Conservation (phyloP, 1,140 invertebrate genomes). For the Magallana angulata region DNA sequence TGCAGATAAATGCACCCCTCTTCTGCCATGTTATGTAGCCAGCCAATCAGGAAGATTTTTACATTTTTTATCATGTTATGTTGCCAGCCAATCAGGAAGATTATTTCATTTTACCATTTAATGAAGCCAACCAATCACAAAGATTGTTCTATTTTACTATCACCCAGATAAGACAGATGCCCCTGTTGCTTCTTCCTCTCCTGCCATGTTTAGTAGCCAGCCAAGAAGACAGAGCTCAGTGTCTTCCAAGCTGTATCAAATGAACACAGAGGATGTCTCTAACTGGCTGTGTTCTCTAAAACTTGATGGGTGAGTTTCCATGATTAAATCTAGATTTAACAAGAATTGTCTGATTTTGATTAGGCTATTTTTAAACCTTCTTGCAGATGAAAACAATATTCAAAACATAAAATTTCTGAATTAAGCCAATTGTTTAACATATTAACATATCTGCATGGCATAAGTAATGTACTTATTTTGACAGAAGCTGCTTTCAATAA, state of each 20-base stretch:
- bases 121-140: background rate
- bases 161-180: conserved; percentile 57
- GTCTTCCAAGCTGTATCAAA: conserved; percentile 45
- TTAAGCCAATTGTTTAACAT: too few species aligned
- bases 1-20: background rate
- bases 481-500: too few species aligned
- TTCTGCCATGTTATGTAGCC: background rate
- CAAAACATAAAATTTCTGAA: too few species aligned
- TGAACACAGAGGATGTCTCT: conserved; percentile 62
- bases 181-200: conserved; percentile 37
- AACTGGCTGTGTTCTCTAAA: conserved; percentile 59
- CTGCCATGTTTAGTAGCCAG: conserved; percentile 18
- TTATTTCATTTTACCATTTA: background rate
- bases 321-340: too few species aligned
- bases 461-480: too few species aligned
- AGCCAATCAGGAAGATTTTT: background rate
- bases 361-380: too few species aligned
- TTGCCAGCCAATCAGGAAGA: background rate
- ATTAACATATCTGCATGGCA: too few species aligned
- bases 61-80: background rate
- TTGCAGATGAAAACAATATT: too few species aligned
- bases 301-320: conserved; percentile 58
- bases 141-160: background rate
- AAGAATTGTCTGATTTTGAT: too few species aligned
- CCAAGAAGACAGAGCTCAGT: background rate